Evolutionary conservation across 2,888 invertebrate genomes (phyloP).

Genomic region (Achlya flavicornis): DNA sequence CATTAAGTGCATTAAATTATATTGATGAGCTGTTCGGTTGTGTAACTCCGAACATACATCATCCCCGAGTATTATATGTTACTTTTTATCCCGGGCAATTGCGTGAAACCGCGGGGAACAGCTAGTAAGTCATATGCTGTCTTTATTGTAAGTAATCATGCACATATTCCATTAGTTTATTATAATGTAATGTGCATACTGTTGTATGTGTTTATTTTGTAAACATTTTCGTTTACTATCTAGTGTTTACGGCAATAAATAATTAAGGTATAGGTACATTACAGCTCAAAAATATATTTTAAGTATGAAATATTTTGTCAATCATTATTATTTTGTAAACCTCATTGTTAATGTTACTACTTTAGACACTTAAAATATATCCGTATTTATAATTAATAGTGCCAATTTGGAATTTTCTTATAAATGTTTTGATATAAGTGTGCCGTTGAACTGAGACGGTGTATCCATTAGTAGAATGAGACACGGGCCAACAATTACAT

Average conservation of each 20-base stretch:
- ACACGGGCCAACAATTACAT: too few relatives aligned
- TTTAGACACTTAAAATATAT: neutral
- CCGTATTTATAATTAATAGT: neutral
- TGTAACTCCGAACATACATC: too few relatives aligned
- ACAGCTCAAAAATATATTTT: conserved; percentile 7
- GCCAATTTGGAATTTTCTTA: neutral
- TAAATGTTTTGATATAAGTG: neutral
- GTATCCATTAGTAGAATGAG: too few relatives aligned
- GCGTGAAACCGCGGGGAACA: too few relatives aligned
- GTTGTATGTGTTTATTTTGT: conserved; percentile 17
- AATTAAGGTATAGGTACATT: conserved; percentile 1
- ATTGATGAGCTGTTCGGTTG: too few relatives aligned
- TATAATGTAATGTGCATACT: neutral
- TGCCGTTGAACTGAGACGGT: neutral
- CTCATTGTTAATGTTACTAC: neutral
- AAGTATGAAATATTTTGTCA: neutral
- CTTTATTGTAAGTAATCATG: neutral
- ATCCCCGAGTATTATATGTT: too few relatives aligned
- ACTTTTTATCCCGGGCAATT: too few relatives aligned
- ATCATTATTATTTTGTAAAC: neutral
- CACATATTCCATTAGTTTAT: neutral
- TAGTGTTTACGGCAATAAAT: conserved; percentile 8
- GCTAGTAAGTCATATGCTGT: too few relatives aligned
- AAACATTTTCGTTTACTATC: conserved; percentile 14
- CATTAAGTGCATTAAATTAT: too few relatives aligned